These are phyloP conservation scores for Conus canariensis DNA, from an alignment of 2,888 invertebrate genomes.

Conservation along the genomic window DNA sequence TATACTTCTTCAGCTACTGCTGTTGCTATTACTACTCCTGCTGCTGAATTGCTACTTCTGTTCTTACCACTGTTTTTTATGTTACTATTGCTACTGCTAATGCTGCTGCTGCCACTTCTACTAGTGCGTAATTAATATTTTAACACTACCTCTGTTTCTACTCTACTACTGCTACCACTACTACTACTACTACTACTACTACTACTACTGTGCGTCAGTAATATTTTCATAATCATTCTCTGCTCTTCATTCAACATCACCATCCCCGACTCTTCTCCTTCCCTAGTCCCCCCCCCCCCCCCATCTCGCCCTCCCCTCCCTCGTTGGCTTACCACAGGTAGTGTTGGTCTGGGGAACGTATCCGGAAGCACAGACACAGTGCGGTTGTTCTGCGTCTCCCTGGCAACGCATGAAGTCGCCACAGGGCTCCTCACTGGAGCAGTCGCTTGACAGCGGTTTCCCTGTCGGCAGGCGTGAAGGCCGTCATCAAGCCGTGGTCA, in stretches of 20 bases:
- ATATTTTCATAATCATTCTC: neutral
- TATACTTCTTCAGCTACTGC: no score
- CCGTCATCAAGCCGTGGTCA: no score
- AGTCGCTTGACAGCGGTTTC: neutral
- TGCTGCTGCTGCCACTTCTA: no score
- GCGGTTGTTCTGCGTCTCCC: neutral
- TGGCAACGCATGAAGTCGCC: neutral
- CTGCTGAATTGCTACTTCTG: no score
- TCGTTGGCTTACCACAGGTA: neutral
- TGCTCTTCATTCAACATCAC: neutral
- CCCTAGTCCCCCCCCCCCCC: neutral
- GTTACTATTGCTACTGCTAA: no score
- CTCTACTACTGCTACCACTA: neutral
- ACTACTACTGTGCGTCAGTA: neutral
- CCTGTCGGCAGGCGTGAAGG: neutral
- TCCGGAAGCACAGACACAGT: neutral
- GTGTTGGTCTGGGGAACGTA: conserved; percentile 9
- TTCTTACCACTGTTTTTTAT: no score
- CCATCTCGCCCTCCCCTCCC: neutral
- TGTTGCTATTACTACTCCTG: no score
- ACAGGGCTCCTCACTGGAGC: neutral
- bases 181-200: neutral
- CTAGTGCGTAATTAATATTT: no score
- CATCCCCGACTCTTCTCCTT: neutral
- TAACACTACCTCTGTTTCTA: neutral